A percentile compares a stretch with the other conserved stretches of the same genome.
These are phyloP conservation scores for Cnemophilus loriae DNA, from an alignment of 2,113 vertebrate genomes.

Conservation along the genomic window DNA sequence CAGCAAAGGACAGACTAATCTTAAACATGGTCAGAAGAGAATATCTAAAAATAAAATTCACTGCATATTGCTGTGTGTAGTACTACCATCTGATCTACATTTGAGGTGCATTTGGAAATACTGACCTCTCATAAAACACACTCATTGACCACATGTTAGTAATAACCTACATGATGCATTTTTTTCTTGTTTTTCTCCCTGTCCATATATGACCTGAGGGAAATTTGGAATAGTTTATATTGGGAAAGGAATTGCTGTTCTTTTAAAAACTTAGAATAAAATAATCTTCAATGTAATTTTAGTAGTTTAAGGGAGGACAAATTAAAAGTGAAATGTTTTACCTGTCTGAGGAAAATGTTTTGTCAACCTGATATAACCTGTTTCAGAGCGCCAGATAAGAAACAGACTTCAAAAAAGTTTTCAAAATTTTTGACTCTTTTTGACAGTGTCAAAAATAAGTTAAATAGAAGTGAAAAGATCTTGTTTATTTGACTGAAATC, in stretches of 20 bases:
- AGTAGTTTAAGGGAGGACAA: not conserved
- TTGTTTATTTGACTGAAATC: not conserved
- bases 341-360: not conserved
- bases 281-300: not conserved
- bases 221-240: not conserved
- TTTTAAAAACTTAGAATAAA: not conserved
- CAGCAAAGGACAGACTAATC: not conserved
- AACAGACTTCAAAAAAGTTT: not conserved
- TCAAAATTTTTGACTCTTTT: not conserved
- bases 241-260: not conserved
- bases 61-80: not conserved
- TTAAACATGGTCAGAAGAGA: constrained; percentile 3
- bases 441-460: not conserved
- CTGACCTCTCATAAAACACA: not conserved
- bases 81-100: not conserved
- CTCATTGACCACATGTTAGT: not conserved
- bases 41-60: constrained; percentile 9
- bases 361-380: not conserved
- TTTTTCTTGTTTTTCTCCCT: not conserved
- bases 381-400: not conserved
- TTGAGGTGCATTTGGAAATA: not conserved
- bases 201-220: not conserved
- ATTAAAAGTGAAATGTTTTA: not conserved
- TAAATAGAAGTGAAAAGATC: not conserved
- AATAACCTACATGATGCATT: not conserved